Base-by-base conservation (phyloP, 2,888 invertebrate species). In the Caenorhabditis becei region DNA sequence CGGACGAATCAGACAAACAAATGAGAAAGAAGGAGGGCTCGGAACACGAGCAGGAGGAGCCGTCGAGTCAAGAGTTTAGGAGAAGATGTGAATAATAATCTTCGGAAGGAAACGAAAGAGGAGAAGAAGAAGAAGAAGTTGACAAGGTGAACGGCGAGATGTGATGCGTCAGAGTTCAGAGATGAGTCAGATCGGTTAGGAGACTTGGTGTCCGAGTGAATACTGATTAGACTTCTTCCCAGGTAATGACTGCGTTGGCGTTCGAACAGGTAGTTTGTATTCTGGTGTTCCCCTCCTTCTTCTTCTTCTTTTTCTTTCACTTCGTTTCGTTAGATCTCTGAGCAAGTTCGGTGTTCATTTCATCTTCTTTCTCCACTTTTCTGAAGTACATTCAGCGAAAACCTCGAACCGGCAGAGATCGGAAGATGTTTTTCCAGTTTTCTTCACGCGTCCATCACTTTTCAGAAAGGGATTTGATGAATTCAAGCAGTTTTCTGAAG, bases 141-240 rank as follows among this genome's bases (percentile, higher is more conserved):
- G 63, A 72, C 72, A 72, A 58, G 49, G 65, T 63, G 41, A 41
- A 41, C 41, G 18, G 47, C 47, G 18, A 35, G 61, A 56, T 35
- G 61, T 62, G 63, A 72, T 63, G 54, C 54, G 24, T 32, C 65
- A 66, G 41, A 74, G 74, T 51, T 65, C 74, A 74, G 49, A 74
- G 74, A 74, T 65, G 51, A 71, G 28, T n/a, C 41, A 37, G 66
- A 41, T 66, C 66, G 35, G 51, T 51, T 11, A 2, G 37, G 18
- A 18, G 35, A 10, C 7, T 58, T 37, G 35, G 35, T 35, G 35
- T 35, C 20, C 35, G 58, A 23, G 41, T 59, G 58, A 58, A 58
- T 58, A 35, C 23, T 58, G 58, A 58, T 58, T 35, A 58, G 20
- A 24, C 11, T 16, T 14, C 4, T 53, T 47, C 47, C 18, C 2